phyloP scores from a whole-genome alignment of 2,113 vertebrate genomes.

The Xiphias gladius region DNA sequence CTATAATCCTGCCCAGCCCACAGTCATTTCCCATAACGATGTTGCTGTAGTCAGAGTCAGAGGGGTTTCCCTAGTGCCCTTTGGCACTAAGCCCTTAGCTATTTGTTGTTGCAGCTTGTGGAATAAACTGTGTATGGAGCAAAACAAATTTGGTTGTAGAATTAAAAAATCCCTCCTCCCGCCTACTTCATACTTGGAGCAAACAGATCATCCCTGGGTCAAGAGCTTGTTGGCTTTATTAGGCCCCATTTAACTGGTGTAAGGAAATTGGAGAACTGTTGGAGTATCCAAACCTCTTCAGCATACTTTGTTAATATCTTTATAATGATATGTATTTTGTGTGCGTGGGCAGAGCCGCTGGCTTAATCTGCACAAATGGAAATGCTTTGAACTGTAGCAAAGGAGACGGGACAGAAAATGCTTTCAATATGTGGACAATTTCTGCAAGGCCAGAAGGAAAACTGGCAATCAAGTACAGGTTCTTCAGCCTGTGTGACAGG shows the following conservation, averaged over 20 bases:
- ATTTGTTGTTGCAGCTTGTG: constrained; percentile 60
- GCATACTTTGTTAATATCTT: constrained; percentile 63
- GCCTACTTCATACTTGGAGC: constrained; percentile 30
- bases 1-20: constrained; percentile 50
- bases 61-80: constrained; percentile 40
- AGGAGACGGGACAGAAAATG: constrained; percentile 65
- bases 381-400: constrained; percentile 62
- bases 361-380: constrained; percentile 70
- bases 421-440: constrained; percentile 74
- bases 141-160: constrained; percentile 1
- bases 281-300: constrained; percentile 29
- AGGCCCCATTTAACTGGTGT: constrained; percentile 46
- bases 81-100: constrained; percentile 30
- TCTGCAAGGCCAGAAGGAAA: constrained; percentile 41
- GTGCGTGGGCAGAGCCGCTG: constrained; percentile 41
- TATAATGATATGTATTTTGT: constrained; percentile 62
- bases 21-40: constrained; percentile 70
- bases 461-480: constrained; percentile 47
- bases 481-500: constrained; percentile 10
- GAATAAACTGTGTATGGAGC: constrained; percentile 54
- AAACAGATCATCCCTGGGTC: constrained; percentile 39
- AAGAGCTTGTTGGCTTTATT: constrained; percentile 47
- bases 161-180: constrained; percentile 43
- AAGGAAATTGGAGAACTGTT: constrained; percentile 31
- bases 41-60: constrained; percentile 1